Evolutionary conservation across 2,888 invertebrate genomes (phyloP).

Genomic region (Calameuta pallipes): DNA sequence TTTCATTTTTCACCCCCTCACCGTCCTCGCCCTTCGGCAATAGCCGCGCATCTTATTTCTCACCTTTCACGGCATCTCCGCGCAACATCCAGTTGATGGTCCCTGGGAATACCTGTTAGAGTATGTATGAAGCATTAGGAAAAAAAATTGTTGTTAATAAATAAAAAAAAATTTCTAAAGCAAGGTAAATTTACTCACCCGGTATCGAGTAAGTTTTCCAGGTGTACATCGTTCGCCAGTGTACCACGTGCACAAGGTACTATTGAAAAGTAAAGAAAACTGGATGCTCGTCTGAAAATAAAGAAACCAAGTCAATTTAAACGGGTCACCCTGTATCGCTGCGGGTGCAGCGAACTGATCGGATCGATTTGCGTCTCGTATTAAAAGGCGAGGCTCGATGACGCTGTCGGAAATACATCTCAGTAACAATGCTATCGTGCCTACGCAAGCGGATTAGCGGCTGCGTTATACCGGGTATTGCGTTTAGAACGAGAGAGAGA

Average conservation of each 20-base stretch:
- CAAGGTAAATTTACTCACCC: too few species aligned
- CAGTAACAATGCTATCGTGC: slow-evolving; percentile 32
- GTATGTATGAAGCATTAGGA: background rate
- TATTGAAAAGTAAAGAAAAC: too few species aligned
- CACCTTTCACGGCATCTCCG: background rate
- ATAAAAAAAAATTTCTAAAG: background rate
- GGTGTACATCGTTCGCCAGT: background rate
- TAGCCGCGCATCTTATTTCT: background rate
- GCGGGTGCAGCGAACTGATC: slow-evolving; percentile 7
- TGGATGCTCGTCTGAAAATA: too few species aligned
- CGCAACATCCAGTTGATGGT: background rate
- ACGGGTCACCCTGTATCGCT: background rate
- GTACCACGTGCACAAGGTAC: too few species aligned
- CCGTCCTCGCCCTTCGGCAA: background rate
- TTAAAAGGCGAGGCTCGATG: slow-evolving; percentile 19
- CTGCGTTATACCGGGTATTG: slow-evolving; percentile 11
- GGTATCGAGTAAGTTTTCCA: too few species aligned
- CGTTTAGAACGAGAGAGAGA: background rate
- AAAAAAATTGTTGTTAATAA: background rate
- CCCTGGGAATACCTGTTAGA: background rate
- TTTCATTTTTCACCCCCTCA: slow-evolving; percentile 4
- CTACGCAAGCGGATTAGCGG: slow-evolving; percentile 32
- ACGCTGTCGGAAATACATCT: slow-evolving; percentile 25
- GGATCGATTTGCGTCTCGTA: slow-evolving; percentile 11
- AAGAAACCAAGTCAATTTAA: background rate